These are phyloP conservation scores for Nomada goodeniana DNA, from an alignment of 2,888 invertebrate genomes.

Conservation along the genomic window DNA sequence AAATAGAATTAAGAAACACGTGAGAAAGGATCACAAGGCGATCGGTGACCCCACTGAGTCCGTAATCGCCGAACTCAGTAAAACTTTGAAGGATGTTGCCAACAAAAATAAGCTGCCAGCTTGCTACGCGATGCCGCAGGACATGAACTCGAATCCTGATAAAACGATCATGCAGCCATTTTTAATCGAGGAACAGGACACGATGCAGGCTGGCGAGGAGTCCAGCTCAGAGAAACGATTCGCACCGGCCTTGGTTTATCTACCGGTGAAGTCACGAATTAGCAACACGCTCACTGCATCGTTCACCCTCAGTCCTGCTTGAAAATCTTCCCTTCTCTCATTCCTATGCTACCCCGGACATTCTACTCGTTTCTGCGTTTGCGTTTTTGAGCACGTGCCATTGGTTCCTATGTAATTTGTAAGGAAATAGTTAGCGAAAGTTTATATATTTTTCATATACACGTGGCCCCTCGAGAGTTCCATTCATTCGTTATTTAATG, in stretches of 20 bases:
- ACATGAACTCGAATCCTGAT: slow-evolving; percentile 82
- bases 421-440: slow-evolving; percentile 61
- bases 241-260: slow-evolving; percentile 96
- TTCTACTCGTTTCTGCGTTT: slow-evolving; percentile 62
- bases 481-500: slow-evolving; percentile 25
- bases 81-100: slow-evolving; percentile 85
- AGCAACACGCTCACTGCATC: slow-evolving; percentile 95
- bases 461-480: slow-evolving; percentile 23
- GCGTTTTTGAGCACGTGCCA: slow-evolving; percentile 78
- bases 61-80: slow-evolving; percentile 84
- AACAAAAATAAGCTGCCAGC: slow-evolving; percentile 87
- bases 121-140: slow-evolving; percentile 88
- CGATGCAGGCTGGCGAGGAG: slow-evolving; percentile 79
- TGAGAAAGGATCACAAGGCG: slow-evolving; percentile 84
- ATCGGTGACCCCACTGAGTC: slow-evolving; percentile 81
- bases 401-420: slow-evolving; percentile 78
- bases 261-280: slow-evolving; percentile 95
- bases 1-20: slow-evolving; percentile 84
- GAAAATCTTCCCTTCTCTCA: slow-evolving; percentile 79
- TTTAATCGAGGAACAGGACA: slow-evolving; percentile 89
- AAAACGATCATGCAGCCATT: slow-evolving; percentile 97
- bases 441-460: slow-evolving; percentile 64
- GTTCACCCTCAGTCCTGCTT: slow-evolving; percentile 97
- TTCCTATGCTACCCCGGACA: neutral
- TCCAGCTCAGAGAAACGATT: slow-evolving; percentile 86